Conservation (phyloP, 1,140 invertebrate genomes). For the Neodiprion virginianus region DNA sequence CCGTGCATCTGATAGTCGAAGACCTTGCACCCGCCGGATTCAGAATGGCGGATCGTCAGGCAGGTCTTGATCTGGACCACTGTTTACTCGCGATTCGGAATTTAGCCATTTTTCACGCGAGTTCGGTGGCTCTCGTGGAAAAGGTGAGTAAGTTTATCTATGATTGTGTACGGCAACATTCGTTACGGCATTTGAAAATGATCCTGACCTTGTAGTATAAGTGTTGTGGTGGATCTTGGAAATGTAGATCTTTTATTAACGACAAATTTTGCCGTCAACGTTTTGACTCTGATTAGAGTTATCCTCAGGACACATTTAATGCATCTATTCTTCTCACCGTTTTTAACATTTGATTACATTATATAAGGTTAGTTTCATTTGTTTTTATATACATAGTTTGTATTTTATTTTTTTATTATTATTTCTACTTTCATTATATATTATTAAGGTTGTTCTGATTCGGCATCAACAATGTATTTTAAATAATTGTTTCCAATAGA, state of each 20-base stretch:
- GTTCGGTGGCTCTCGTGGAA: conserved; percentile 56
- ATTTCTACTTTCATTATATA: background rate
- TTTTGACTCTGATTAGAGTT: too few species aligned
- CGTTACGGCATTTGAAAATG: background rate
- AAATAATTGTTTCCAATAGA: background rate
- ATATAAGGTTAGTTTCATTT: background rate
- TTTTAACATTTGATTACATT: too few species aligned
- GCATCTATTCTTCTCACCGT: too few species aligned
- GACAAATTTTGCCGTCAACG: too few species aligned
- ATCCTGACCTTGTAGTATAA: too few species aligned
- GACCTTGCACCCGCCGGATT: conserved; percentile 55
- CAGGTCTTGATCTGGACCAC: conserved; percentile 55
- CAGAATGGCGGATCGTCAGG: conserved; percentile 53
- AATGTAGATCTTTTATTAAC: too few species aligned
- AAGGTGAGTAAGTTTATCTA: conserved; percentile 47
- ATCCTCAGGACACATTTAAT: too few species aligned
- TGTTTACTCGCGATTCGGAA: conserved; percentile 56
- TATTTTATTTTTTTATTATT: background rate
- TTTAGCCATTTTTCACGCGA: conserved; percentile 62
- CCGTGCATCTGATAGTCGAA: conserved; percentile 54
- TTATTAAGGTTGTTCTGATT: too few species aligned
- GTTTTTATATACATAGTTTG: background rate
- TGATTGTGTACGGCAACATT: background rate
- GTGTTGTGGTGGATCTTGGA: too few species aligned
- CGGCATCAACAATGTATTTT: background rate